These are phyloP conservation scores for Dolichoris vasculosae DNA, from an alignment of 1,140 invertebrate species.

Conservation along the genomic window DNA sequence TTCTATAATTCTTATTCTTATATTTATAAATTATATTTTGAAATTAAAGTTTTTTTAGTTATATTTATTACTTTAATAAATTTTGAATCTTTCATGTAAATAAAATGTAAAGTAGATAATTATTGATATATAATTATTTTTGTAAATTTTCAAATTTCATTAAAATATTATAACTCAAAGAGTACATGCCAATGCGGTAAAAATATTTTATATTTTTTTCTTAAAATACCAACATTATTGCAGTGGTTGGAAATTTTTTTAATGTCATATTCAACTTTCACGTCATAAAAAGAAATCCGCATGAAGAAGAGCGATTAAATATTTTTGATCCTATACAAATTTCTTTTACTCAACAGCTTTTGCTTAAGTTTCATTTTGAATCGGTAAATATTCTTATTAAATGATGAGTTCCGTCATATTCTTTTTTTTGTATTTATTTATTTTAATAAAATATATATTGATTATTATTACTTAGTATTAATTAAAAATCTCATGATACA, in stretches of 20 bases:
- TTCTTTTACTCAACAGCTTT: neutral
- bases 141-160: neutral
- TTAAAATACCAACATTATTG: neutral
- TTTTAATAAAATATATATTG: neutral
- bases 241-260: neutral
- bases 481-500: neutral
- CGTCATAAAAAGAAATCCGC: neutral
- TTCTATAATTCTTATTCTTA: neutral
- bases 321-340: slow-evolving; percentile 40
- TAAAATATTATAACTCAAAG: neutral
- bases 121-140: slow-evolving; percentile 2
- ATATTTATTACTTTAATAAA: neutral
- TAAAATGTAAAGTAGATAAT: neutral
- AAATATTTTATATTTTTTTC: neutral
- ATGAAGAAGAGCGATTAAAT: slow-evolving; percentile 24
- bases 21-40: slow-evolving; percentile 4
- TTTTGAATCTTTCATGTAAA: neutral
- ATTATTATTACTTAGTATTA: slow-evolving; percentile 8
- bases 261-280: neutral
- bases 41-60: slow-evolving; percentile 9
- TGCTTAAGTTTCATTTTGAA: neutral
- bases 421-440: neutral
- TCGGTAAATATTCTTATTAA: slow-evolving; percentile 14
- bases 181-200: neutral
- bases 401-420: neutral